A percentile compares a stretch with the other conserved stretches of the same genome.
Evolutionary conservation across 2,888 invertebrate genomes (phyloP).

Genomic region (Zhengitettix transpicula): DNA sequence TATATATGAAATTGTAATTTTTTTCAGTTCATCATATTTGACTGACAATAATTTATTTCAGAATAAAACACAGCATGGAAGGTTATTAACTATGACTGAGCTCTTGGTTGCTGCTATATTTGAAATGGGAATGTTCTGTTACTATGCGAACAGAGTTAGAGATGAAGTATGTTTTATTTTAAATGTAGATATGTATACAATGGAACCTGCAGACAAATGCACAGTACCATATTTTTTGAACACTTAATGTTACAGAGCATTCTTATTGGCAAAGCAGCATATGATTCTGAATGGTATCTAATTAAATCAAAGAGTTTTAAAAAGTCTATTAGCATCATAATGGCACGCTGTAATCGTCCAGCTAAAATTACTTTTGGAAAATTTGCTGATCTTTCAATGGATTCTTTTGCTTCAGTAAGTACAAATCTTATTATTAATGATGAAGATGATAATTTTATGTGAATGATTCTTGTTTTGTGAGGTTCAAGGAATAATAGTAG

Average conservation of each 20-base stretch:
- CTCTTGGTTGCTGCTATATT: not conserved
- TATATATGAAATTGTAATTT: too few relatives aligned
- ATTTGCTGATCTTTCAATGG: not conserved
- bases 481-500: too few relatives aligned
- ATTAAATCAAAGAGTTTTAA: too few relatives aligned
- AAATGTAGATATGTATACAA: not conserved
- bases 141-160: not conserved
- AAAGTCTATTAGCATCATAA: not conserved
- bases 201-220: not conserved
- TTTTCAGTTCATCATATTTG: too few relatives aligned
- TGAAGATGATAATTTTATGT: not conserved
- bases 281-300: not conserved
- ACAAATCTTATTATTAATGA: not conserved
- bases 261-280: not conserved
- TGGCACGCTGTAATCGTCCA: not conserved
- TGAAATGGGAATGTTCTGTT: not conserved
- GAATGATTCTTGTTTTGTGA: too few relatives aligned
- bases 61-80: not conserved
- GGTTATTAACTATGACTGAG: not conserved
- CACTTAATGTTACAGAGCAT: not conserved
- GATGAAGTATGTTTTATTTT: not conserved
- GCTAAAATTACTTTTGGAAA: slow-evolving; percentile 1
- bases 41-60: too few relatives aligned
- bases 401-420: not conserved
- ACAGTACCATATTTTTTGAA: not conserved